These are phyloP conservation scores for Pygocentrus nattereri DNA, from an alignment of 2,797 vertebrate genomes.

Conservation along the genomic window DNA sequence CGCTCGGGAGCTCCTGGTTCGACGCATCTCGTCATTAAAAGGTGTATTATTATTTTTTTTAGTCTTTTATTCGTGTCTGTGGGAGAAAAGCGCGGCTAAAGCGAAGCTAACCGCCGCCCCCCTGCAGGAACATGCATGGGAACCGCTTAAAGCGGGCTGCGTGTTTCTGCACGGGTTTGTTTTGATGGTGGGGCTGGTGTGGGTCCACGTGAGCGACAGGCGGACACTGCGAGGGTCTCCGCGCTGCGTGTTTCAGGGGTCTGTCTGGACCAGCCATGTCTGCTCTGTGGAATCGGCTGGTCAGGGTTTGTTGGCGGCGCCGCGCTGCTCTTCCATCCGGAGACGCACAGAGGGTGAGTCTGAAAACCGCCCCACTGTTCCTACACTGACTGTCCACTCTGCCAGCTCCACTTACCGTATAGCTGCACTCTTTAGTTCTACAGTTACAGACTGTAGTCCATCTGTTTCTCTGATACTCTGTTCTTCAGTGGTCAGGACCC, in stretches of 20 bases:
- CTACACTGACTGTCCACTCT: no score
- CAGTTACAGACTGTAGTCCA: no score
- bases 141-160: constrained; percentile 13
- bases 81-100: no score
- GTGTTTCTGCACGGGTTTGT: constrained; percentile 69
- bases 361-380: neutral
- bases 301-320: constrained; percentile 52
- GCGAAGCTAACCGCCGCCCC: neutral
- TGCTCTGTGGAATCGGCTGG: constrained; percentile 37
- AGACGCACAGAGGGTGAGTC: constrained; percentile 69
- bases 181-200: constrained; percentile 65
- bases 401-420: no score
- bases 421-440: no score
- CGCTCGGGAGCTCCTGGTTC: constrained; percentile 65
- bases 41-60: neutral
- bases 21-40: constrained; percentile 65
- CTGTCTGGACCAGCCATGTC: constrained; percentile 63
- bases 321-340: constrained; percentile 47
- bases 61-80: neutral
- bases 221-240: neutral
- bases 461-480: no score
- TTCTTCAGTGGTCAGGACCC: no score
- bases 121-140: neutral
- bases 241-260: no score
- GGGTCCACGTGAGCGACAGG: neutral